A percentile compares a stretch with the other conserved stretches of the same genome.
Evolutionary conservation across 2,888 invertebrate genomes (phyloP).

Genomic region (Antheraea assamensis): DNA sequence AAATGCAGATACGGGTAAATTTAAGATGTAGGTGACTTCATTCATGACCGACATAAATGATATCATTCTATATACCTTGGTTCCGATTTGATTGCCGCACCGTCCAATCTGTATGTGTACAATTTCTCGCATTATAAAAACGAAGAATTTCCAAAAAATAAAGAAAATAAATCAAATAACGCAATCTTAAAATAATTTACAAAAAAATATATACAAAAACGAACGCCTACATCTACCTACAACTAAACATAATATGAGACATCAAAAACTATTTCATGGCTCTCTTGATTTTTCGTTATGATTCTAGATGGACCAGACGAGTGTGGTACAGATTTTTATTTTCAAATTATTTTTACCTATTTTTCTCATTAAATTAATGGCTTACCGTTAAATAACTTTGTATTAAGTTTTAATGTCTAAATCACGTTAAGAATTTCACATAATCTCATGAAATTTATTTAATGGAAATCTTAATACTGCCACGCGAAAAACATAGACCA

Average conservation of each 20-base stretch:
- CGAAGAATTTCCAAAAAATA: conserved; percentile 36
- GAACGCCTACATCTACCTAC: conserved; percentile 54
- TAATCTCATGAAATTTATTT: neutral
- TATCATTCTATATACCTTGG: conserved; percentile 81
- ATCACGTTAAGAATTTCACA: neutral
- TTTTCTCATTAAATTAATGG: neutral
- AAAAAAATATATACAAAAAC: conserved; percentile 36
- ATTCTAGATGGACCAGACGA: conserved; percentile 21
- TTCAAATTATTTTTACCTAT: neutral
- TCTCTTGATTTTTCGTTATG: conserved; percentile 31
- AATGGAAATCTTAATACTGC: neutral
- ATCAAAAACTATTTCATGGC: conserved; percentile 44
- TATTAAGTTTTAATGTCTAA: neutral
- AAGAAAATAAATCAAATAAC: conserved; percentile 44
- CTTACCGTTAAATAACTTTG: neutral
- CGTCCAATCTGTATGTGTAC: conserved; percentile 87
- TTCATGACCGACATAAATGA: too few species aligned
- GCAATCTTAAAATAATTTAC: conserved; percentile 45
- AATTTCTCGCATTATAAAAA: conserved; percentile 87
- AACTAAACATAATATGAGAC: conserved; percentile 37
- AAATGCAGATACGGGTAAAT: neutral
- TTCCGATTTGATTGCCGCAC: conserved; percentile 86
- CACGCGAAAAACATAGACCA: neutral
- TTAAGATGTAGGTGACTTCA: too few species aligned
- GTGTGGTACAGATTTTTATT: neutral